Conservation (phyloP, 2,797 vertebrate species). For the Choloepus didactylus region DNA sequence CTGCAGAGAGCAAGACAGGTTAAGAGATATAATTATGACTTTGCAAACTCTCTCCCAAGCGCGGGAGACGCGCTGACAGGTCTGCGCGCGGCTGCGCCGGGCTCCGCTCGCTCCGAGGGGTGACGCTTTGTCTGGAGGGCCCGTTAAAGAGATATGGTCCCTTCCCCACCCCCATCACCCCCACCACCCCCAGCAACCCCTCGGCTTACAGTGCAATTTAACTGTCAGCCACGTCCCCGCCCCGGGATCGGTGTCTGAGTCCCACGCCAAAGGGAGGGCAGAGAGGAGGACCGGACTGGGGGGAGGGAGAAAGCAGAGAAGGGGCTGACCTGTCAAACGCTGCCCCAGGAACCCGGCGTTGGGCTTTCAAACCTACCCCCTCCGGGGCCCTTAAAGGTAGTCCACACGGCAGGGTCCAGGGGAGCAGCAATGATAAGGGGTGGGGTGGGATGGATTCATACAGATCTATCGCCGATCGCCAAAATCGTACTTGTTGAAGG, state of each 20-base stretch:
- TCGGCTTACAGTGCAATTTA: constrained; percentile 91
- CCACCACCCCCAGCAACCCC: constrained; percentile 77
- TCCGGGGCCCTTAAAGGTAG: not conserved
- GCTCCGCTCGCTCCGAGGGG: constrained; percentile 89
- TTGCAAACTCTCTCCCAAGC: constrained; percentile 93
- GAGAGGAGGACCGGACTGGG: not conserved
- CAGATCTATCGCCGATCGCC: not conserved
- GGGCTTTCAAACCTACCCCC: constrained; percentile 20
- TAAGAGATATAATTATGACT: constrained; percentile 96
- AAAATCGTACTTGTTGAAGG: constrained; percentile 31
- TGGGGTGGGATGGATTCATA: not conserved
- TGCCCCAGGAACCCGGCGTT: not conserved
- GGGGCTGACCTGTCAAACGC: constrained; percentile 22
- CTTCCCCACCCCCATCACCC: constrained; percentile 78
- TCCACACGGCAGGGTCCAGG: not conserved
- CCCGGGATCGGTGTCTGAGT: constrained; percentile 87
- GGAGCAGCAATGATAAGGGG: not conserved
- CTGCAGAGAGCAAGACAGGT: constrained; percentile 93
- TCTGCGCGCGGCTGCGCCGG: constrained; percentile 90
- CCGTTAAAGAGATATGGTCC: constrained; percentile 91
- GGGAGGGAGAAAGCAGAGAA: not conserved
- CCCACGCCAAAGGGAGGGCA: constrained; percentile 79
- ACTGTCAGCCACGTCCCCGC: constrained; percentile 90
- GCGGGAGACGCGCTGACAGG: constrained; percentile 92
- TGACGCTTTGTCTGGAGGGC: constrained; percentile 91